Base-by-base conservation (phyloP, 1,140 invertebrate genomes). In the Acromyrmex echinatior region DNA sequence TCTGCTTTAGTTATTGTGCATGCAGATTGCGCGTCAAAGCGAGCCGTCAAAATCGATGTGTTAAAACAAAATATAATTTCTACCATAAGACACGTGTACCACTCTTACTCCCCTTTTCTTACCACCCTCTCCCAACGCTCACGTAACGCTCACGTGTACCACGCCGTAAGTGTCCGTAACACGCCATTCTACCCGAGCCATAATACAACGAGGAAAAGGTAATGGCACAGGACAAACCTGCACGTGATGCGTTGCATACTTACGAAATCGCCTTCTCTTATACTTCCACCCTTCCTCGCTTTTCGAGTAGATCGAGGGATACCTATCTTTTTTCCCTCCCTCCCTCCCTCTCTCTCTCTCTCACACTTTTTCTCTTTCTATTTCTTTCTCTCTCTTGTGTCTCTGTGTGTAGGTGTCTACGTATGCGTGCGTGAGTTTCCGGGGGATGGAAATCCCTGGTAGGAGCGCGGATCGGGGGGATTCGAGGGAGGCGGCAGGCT, bases 401-500 rank as follows among this genome's bases (percentile, higher is more conserved):
- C 66, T 71, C 78, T 56, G 70, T 76, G 91, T 89, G 78, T 66
- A 68, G 49, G 86, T 87, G 80, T 31, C 80, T 70, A 91, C 81
- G 88, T 91, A 90, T 91, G 92, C 90, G 91, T 90, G 89, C 84
- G 80, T 90, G 80, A 82, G 87, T 74, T 85, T 84, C 90, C 58
- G 84, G 86, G 80, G 91, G 65, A 66, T 90, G 85, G 86, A 90
- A 89, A 86, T 62, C 66, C 66, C 56, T 51, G 31, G 68, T 31
- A 65, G 45, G 12, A 31, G 79, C 70, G 31, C 81, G 68, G 70
- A 84, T 84, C 70, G 87, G 77, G 84, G 87, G 76, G 85, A 71
- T 9, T 73, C n/a, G 86, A 88, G 80, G 66, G 87, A 87, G 86
- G 86, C 90, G 91, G 91, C 91, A 92, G 92, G 92, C 91, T 94